phyloP scores from a whole-genome alignment of 1,140 invertebrate genomes.

The Drosophila nigromelanica region DNA sequence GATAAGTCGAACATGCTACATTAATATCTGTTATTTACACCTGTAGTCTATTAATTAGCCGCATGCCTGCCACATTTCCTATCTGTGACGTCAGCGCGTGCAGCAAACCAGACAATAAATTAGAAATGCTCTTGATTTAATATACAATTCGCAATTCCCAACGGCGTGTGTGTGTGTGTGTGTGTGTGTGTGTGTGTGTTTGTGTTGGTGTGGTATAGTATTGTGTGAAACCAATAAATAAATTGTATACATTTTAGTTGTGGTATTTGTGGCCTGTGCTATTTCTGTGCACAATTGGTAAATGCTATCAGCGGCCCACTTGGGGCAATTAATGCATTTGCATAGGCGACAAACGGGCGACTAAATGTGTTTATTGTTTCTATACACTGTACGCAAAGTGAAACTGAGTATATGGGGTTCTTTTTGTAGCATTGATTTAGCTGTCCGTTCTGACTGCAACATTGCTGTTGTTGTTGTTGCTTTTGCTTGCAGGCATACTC shows the following conservation, averaged over 20 bases:
- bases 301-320: slow-evolving; percentile 40
- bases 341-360: slow-evolving; percentile 27
- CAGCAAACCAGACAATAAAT: slow-evolving; percentile 40
- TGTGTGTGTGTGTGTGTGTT: neutral
- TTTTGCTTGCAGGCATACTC: slow-evolving; percentile 87
- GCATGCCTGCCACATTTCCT: slow-evolving; percentile 5
- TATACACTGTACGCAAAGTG: neutral
- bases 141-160: slow-evolving; percentile 43
- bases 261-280: slow-evolving; percentile 14
- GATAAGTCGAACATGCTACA: neutral
- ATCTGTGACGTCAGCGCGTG: slow-evolving; percentile 33
- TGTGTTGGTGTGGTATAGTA: neutral
- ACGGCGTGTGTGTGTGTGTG: neutral
- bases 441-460: no score
- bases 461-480: no score
- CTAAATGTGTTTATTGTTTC: slow-evolving; percentile 18
- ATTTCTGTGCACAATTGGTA: slow-evolving; percentile 10
- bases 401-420: neutral
- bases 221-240: slow-evolving; percentile 56
- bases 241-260: slow-evolving; percentile 32
- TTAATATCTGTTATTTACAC: neutral
- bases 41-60: slow-evolving; percentile 15
- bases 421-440: neutral
- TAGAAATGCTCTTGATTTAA: slow-evolving; percentile 43
- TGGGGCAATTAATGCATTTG: slow-evolving; percentile 41